A percentile compares a stretch with the other conserved stretches of the same genome.
Conservation (phyloP, 2,113 vertebrate genomes). For the Urocynchramus pylzowi region DNA sequence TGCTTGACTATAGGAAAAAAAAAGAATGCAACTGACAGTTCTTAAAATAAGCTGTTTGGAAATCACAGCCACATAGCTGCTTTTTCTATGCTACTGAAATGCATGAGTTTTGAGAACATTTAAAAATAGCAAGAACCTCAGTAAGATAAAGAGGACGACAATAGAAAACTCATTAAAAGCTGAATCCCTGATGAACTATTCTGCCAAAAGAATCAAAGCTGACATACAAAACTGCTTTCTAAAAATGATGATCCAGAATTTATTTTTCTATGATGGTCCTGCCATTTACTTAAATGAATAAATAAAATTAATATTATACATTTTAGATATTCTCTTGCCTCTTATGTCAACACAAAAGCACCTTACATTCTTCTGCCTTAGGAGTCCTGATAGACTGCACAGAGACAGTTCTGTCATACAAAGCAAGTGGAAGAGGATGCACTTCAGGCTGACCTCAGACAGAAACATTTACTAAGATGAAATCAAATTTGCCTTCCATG, state of each 20-base stretch:
- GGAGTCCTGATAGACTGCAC: not conserved
- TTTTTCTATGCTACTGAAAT: not conserved
- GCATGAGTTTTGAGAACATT: not conserved
- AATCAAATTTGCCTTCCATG: not conserved
- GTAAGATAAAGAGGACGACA: not conserved
- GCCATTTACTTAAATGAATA: not conserved
- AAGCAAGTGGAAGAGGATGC: not conserved
- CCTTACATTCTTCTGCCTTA: not conserved
- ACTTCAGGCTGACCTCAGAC: not conserved
- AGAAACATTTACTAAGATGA: not conserved
- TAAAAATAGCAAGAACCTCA: not conserved
- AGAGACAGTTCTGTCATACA: not conserved
- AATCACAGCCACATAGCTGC: not conserved
- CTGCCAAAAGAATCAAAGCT: not conserved
- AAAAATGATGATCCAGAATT: not conserved
- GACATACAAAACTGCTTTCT: not conserved
- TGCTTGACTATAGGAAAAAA: not conserved
- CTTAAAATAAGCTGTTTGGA: not conserved
- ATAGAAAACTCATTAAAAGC: not conserved
- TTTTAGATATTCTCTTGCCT: not conserved
- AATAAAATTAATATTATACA: not conserved
- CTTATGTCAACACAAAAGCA: not conserved
- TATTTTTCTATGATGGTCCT: not conserved
- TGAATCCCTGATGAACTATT: not conserved
- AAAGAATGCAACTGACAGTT: not conserved